These are phyloP conservation scores for Pseudomugil gertrudae DNA, from an alignment of 2,797 vertebrate genomes.

Conservation along the genomic window DNA sequence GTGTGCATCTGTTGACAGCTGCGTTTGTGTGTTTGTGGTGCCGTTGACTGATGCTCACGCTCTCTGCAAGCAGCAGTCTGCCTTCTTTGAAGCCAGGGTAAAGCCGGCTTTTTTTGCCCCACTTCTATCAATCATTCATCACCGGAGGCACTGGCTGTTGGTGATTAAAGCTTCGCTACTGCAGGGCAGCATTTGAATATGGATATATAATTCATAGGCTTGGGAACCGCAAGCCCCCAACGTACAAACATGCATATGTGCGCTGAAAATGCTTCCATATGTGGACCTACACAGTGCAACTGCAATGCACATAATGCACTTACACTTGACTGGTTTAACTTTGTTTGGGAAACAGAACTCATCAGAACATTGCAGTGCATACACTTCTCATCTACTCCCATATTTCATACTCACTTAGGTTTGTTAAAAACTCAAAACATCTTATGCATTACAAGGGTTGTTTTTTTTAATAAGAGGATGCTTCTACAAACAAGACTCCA, in stretches of 20 bases:
- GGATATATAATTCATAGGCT: slow-evolving; percentile 84
- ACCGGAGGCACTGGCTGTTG: slow-evolving; percentile 79
- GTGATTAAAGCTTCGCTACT: slow-evolving; percentile 84
- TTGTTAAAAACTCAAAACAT: slow-evolving; percentile 29
- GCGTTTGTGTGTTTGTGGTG: slow-evolving; percentile 55
- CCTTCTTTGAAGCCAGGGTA: slow-evolving; percentile 81
- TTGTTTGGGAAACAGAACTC: slow-evolving; percentile 32
- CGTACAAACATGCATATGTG: slow-evolving; percentile 40
- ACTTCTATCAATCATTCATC: slow-evolving; percentile 88
- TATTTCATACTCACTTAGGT: slow-evolving; percentile 46
- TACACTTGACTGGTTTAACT: slow-evolving; percentile 38
- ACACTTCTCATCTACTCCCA: slow-evolving; percentile 37
- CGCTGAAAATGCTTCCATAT: slow-evolving; percentile 27
- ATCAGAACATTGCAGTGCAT: slow-evolving; percentile 23
- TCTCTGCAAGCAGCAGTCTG: slow-evolving; percentile 64
- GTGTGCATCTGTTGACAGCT: slow-evolving; percentile 63
- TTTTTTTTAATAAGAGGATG: slow-evolving; percentile 39
- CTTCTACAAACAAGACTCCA: slow-evolving; percentile 25
- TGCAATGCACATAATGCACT: slow-evolving; percentile 1
- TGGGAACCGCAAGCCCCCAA: slow-evolving; percentile 47
- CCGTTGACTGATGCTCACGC: slow-evolving; percentile 69
- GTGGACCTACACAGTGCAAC: slow-evolving; percentile 25
- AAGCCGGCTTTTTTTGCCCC: slow-evolving; percentile 77
- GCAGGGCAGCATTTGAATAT: slow-evolving; percentile 79
- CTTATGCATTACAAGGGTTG: slow-evolving; percentile 27